Percentiles rank a stretch among this genome's conserved stretches.
These are phyloP conservation scores for Drosophila barbarae DNA, from an alignment of 2,888 invertebrate genomes.

Conservation along the genomic window DNA sequence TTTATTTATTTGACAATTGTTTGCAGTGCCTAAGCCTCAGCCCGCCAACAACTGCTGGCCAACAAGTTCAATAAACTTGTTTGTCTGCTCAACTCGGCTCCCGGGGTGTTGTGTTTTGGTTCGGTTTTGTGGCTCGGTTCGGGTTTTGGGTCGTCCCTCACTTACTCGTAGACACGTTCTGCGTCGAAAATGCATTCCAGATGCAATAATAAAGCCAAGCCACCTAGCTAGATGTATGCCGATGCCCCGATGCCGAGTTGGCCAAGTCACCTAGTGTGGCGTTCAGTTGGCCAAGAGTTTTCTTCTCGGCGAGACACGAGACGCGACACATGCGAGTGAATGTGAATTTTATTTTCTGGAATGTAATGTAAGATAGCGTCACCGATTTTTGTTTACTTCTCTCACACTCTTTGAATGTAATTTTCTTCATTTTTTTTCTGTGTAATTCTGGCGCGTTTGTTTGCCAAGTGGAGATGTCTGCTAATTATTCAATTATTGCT, in stretches of 20 bases:
- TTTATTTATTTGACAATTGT: background rate
- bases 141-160: conserved; percentile 16
- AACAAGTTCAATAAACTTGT: conserved; percentile 72
- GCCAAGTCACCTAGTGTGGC: conserved; percentile 11
- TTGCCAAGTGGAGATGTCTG: conserved; percentile 18
- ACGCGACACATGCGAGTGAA: conserved; percentile 12
- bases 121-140: conserved; percentile 6
- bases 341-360: conserved; percentile 10
- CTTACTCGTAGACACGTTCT: conserved; percentile 21
- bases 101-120: background rate
- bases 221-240: conserved; percentile 3
- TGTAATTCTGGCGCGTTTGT: conserved; percentile 9
- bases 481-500: conserved; percentile 55
- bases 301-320: conserved; percentile 18
- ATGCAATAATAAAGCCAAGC: conserved; percentile 16
- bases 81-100: conserved; percentile 39
- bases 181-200: conserved; percentile 22
- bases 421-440: background rate
- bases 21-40: conserved; percentile 3
- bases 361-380: conserved; percentile 28
- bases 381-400: conserved; percentile 14
- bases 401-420: background rate
- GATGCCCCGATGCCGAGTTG: background rate
- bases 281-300: conserved; percentile 31
- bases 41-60: conserved; percentile 24